These are phyloP conservation scores for Drosophila mulleri DNA, from an alignment of 2,888 invertebrate genomes.

Conservation along the genomic window DNA sequence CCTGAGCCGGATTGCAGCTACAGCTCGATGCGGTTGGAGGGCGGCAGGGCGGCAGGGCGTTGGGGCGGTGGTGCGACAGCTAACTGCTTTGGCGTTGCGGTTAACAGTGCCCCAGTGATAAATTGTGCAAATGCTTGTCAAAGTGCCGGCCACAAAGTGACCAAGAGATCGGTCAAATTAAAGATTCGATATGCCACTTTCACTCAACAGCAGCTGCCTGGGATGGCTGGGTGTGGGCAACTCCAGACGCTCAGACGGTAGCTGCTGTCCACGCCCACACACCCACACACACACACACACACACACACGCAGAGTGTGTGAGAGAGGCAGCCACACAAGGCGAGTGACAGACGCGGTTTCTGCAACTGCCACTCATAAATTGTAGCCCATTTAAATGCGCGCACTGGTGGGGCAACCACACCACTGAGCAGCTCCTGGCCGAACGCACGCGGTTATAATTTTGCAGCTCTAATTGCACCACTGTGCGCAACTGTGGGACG, in stretches of 20 bases:
- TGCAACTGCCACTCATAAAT: slow-evolving; percentile 71
- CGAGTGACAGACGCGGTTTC: slow-evolving; percentile 40
- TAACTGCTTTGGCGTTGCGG: slow-evolving; percentile 11
- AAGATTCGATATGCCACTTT: slow-evolving; percentile 79
- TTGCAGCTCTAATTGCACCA: slow-evolving; percentile 72
- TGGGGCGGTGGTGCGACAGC: too few species aligned
- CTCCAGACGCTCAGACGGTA: slow-evolving; percentile 27
- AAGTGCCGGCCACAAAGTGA: slow-evolving; percentile 67
- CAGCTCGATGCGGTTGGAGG: background rate
- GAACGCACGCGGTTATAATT: background rate
- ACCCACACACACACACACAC: background rate
- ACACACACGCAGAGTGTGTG: background rate
- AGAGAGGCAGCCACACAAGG: slow-evolving; percentile 32
- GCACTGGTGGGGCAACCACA: slow-evolving; percentile 8
- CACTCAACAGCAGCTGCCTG: slow-evolving; percentile 45
- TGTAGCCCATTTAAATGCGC: slow-evolving; percentile 71
- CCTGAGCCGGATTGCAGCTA: slow-evolving; percentile 15
- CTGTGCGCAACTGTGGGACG: slow-evolving; percentile 43
- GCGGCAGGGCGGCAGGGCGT: background rate
- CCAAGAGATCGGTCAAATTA: slow-evolving; percentile 66
- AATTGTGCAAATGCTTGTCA: slow-evolving; percentile 80
- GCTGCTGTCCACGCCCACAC: slow-evolving; percentile 24
- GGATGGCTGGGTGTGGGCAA: slow-evolving; percentile 1
- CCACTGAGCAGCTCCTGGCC: slow-evolving; percentile 1
- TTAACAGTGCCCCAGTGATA: slow-evolving; percentile 58